Conservation (phyloP, 2,888 invertebrate genomes). For the Tuberolachnus salignus region DNA sequence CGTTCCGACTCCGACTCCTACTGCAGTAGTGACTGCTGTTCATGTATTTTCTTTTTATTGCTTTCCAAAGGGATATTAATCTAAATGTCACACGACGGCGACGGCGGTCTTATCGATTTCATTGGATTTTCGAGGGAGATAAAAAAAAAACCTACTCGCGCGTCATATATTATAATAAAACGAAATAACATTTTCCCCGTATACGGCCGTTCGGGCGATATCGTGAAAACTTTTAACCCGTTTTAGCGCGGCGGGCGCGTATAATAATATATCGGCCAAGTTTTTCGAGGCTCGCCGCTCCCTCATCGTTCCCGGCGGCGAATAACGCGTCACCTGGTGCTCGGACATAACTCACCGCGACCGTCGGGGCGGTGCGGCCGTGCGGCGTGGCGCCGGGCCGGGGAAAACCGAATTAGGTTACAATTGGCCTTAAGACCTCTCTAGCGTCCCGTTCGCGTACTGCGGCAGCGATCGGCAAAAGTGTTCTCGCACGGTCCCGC, state of each 20-base stretch:
- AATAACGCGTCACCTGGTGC: conserved; percentile 48
- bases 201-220: not conserved
- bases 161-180: not conserved
- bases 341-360: conserved; percentile 42
- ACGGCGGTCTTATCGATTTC: not conserved
- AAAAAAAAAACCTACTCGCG: not conserved
- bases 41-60: not conserved
- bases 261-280: conserved; percentile 24
- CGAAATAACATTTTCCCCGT: conserved; percentile 1
- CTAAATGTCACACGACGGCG: not conserved
- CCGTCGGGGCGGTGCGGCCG: no score
- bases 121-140: not conserved
- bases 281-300: not conserved
- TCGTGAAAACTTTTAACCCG: conserved; percentile 49
- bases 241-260: not conserved
- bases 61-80: conserved; percentile 22
- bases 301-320: not conserved
- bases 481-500: not conserved
- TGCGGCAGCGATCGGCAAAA: not conserved
- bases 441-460: not conserved
- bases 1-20: no score
- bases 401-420: not conserved
- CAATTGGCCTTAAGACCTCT: not conserved
- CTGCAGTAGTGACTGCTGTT: not conserved
- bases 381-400: not conserved